These are phyloP conservation scores for Pelusios castaneus DNA, from an alignment of 2,113 vertebrate species.

Conservation along the genomic window DNA sequence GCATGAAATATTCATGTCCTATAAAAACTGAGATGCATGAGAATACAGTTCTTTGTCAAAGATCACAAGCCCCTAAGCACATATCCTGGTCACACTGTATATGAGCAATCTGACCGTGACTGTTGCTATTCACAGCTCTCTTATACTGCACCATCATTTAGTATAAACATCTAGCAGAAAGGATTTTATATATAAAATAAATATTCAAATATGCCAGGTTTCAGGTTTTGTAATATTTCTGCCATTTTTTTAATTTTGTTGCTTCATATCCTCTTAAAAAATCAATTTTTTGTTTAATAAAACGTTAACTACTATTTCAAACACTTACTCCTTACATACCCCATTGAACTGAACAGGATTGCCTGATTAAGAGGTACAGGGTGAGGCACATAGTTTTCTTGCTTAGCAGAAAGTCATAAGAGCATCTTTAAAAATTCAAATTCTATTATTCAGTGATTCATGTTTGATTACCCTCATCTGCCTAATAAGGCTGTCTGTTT, in stretches of 20 bases:
- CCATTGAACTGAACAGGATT: not conserved
- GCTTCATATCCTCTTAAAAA: not conserved
- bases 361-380: not conserved
- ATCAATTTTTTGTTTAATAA: not conserved
- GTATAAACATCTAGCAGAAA: not conserved
- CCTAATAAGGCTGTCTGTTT: not conserved
- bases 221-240: not conserved
- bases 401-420: not conserved
- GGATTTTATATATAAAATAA: not conserved
- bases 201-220: not conserved
- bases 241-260: not conserved
- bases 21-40: not conserved
- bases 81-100: not conserved
- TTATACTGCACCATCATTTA: not conserved
- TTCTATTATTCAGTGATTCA: not conserved
- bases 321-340: not conserved
- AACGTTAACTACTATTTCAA: not conserved
- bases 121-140: not conserved
- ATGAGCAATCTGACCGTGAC: not conserved
- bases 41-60: not conserved
- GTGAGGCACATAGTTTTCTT: not conserved
- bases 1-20: not conserved
- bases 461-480: not conserved
- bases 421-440: not conserved
- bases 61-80: not conserved